phyloP scores from a whole-genome alignment of 2,113 vertebrate genomes.

The Neomonachus schauinslandi region DNA sequence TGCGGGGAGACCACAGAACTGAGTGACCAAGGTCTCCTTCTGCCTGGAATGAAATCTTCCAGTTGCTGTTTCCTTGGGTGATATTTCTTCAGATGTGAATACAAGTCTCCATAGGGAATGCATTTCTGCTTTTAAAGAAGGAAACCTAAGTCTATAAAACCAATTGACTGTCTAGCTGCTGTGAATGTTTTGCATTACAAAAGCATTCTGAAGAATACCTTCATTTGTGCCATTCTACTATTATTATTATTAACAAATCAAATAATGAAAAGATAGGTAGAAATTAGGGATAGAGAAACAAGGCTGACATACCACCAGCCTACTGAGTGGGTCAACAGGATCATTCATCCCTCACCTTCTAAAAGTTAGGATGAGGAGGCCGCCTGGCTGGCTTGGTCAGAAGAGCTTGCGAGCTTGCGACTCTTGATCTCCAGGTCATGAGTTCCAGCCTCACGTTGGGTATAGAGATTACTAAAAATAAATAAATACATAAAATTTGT shows the following conservation, averaged over 20 bases:
- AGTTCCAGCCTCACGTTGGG: not conserved
- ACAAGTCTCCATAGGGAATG: not conserved
- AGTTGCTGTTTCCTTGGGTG: not conserved
- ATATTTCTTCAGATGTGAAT: not conserved
- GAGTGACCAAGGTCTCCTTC: not conserved
- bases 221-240: not conserved
- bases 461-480: not conserved
- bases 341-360: not conserved
- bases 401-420: too few species aligned
- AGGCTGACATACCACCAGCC: not conserved
- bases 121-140: conserved; percentile 11
- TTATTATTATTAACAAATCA: not conserved
- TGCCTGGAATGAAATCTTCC: not conserved
- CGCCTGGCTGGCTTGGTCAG: not conserved
- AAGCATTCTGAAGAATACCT: not conserved
- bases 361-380: not conserved
- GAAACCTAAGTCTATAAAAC: conserved; percentile 8
- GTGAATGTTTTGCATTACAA: not conserved
- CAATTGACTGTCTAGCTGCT: not conserved
- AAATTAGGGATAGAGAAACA: not conserved
- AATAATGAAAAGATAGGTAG: not conserved
- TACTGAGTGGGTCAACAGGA: not conserved
- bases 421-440: not conserved
- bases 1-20: not conserved
- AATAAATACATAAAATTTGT: not conserved